Conservation (phyloP, 2,888 invertebrate species). For the Conomelus anceps region DNA sequence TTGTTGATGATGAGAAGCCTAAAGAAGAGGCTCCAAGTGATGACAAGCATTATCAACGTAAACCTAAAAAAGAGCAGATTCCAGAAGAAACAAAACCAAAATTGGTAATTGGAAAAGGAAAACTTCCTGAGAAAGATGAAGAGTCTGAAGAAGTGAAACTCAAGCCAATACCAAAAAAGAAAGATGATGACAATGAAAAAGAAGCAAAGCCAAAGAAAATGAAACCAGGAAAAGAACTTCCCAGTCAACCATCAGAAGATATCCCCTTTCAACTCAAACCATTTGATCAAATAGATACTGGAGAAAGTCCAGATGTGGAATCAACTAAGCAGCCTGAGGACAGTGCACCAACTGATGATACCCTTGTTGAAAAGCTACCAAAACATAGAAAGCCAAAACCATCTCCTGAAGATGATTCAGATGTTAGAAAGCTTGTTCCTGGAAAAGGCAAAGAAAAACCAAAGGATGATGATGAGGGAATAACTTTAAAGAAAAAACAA, state of each 20-base stretch:
- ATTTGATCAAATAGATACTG: conserved; percentile 33
- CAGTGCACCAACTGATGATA: conserved; percentile 23
- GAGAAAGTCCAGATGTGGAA: conserved; percentile 36
- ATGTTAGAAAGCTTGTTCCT: conserved; percentile 27
- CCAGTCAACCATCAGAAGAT: conserved; percentile 30
- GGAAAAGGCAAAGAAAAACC: conserved; percentile 35
- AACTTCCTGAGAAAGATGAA: conserved; percentile 40
- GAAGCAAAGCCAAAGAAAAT: conserved; percentile 37
- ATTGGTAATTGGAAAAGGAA: conserved; percentile 48
- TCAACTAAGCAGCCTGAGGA: conserved; percentile 28
- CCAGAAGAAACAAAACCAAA: conserved; percentile 44
- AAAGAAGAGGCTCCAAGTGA: conserved; percentile 24
- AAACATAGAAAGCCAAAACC: conserved; percentile 30
- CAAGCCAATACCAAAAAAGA: conserved; percentile 41
- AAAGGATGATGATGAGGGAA: conserved; percentile 35
- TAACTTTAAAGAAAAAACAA: conserved; percentile 42
- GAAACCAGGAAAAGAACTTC: conserved; percentile 37
- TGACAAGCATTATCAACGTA: background rate
- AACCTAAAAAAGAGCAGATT: conserved; percentile 35
- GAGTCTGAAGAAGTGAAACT: conserved; percentile 43
- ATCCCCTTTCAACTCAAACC: conserved; percentile 31
- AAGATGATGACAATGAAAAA: conserved; percentile 39
- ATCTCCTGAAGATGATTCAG: conserved; percentile 23
- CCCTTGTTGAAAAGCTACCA: conserved; percentile 15
- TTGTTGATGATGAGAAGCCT: conserved; percentile 1